Conservation (phyloP, 2,113 vertebrate genomes). For the Elaphurus davidianus region DNA sequence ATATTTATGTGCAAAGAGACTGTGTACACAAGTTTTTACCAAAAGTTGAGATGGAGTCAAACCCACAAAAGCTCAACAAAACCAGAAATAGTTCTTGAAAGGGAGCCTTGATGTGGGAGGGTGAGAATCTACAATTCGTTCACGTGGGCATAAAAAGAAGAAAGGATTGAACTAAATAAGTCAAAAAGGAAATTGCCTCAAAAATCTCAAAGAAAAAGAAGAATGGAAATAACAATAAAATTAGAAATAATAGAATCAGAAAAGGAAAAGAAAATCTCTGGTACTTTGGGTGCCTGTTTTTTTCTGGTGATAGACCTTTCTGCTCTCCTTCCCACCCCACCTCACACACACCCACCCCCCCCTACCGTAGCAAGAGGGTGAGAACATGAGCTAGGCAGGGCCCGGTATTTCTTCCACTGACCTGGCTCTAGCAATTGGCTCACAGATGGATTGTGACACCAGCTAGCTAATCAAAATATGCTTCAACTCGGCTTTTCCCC, state of each 20-base stretch:
- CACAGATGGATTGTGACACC: not conserved
- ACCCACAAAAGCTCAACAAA: not conserved
- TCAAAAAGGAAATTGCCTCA: constrained; percentile 1
- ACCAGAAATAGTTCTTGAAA: constrained; percentile 31
- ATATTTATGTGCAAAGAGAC: not conserved
- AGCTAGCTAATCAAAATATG: not conserved
- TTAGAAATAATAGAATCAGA: not conserved
- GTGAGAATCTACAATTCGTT: constrained; percentile 48
- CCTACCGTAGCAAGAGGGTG: not conserved
- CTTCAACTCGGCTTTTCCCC: not conserved
- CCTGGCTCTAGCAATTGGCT: not conserved
- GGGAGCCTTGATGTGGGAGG: constrained; percentile 9
- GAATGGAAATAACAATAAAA: not conserved
- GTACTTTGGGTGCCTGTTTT: not conserved
- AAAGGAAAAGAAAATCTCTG: not conserved
- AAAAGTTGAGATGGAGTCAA: constrained; percentile 19
- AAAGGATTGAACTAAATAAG: constrained; percentile 16
- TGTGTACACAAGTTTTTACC: not conserved
- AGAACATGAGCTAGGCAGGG: not conserved
- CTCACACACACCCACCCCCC: not conserved
- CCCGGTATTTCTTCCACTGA: not conserved
- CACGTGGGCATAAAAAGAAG: constrained; percentile 34
- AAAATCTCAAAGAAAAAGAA: constrained; percentile 18
- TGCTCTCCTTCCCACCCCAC: not conserved
- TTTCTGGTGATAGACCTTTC: not conserved